Base-by-base conservation (phyloP, 1,140 invertebrate species). In the Colletes latitarsis region DNA sequence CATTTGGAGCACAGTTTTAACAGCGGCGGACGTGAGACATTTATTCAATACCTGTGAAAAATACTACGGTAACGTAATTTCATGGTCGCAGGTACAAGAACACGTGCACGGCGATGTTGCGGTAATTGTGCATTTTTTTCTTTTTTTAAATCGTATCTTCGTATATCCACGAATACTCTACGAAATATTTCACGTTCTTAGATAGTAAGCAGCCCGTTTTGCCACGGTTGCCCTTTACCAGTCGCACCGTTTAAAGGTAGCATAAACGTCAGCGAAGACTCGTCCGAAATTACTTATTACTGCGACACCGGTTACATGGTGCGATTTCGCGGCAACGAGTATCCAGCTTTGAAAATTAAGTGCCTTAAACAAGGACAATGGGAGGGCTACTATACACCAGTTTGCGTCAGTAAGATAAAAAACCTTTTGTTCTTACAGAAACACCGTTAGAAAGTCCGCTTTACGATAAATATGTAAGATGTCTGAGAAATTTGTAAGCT, bases 1-100 rank as follows among this genome's bases (percentile, higher is more conserved):
- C 85, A 83, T 96, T n/a, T 96, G 96, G 96, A 91, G 94, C 53
- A 82, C 89, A 52, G 88, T 92, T 58, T 89, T 96, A 8, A 80
- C 86, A 12, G 73, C 86, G 4, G 74, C 88, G 4, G 90, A 94
- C 58, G 93, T 96, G 12, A 76, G 91, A 6, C 74, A 84, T 3
- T 89, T 95, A 46, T 92, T 93, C 70, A 90, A 89, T 55, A 92
- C 89, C n/a, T 96, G 96, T 86, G 89, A 94, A 10, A 90, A 92
- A 30, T 92, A 93, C 68, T 84, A 93, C 17, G 94, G 94, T 0
- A 94, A 95, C 78, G 85, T 96, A 4, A 90, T 95, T 30, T 91
- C 94, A 2, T 96, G 96, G 96, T 92, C 95, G 0, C 94, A 95
- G 81, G 94, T 96, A 78, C 92, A 94, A 68, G 88, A 91, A 30